phyloP scores from a whole-genome alignment of 2,888 invertebrate species.

The Acrocera orbiculus region DNA sequence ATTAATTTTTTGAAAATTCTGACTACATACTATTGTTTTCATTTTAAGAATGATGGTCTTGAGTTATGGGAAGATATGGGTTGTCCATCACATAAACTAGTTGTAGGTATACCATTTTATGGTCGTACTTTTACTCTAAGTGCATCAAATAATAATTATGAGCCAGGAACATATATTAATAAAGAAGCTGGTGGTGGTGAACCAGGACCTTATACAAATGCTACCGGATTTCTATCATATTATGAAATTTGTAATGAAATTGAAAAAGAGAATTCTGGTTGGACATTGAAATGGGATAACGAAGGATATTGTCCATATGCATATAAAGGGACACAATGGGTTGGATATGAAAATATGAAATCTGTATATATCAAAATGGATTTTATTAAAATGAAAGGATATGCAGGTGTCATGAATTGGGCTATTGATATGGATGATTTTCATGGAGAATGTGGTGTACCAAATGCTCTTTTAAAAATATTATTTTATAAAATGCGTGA shows the following conservation, averaged over 20 bases:
- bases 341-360: slow-evolving; percentile 68
- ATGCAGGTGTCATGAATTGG: slow-evolving; percentile 83
- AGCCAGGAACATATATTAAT: slow-evolving; percentile 70
- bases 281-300: slow-evolving; percentile 74
- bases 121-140: slow-evolving; percentile 72
- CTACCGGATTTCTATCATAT: slow-evolving; percentile 72
- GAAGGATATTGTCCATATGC: slow-evolving; percentile 69
- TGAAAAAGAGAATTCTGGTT: slow-evolving; percentile 46
- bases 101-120: slow-evolving; percentile 80
- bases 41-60: slow-evolving; percentile 56
- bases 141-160: slow-evolving; percentile 64
- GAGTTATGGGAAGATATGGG: slow-evolving; percentile 78
- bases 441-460: slow-evolving; percentile 59
- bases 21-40: background rate
- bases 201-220: slow-evolving; percentile 71
- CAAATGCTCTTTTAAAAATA: slow-evolving; percentile 56
- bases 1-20: background rate
- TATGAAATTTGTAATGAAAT: slow-evolving; percentile 72
- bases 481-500: slow-evolving; percentile 53
- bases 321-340: slow-evolving; percentile 77
- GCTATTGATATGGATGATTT: slow-evolving; percentile 82
- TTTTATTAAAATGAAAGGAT: slow-evolving; percentile 65
- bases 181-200: slow-evolving; percentile 79
- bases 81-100: slow-evolving; percentile 68
- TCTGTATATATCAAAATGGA: slow-evolving; percentile 82